Base-by-base conservation (phyloP, 2,113 vertebrate species). In the Peromyscus leucopus region DNA sequence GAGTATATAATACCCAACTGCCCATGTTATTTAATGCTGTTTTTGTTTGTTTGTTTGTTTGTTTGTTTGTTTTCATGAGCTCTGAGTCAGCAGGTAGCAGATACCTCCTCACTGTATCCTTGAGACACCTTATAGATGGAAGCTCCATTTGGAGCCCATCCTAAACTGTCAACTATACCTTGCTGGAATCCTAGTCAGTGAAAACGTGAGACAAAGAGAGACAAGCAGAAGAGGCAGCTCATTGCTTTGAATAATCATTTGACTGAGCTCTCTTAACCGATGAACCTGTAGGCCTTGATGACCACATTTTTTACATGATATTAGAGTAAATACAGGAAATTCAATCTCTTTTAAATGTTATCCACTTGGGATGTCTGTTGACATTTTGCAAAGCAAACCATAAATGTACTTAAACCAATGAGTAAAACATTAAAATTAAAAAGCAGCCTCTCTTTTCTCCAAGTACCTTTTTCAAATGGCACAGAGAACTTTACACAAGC, bases 351-450 rank as follows among this genome's bases (percentile, higher is more conserved):
- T 89, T 22, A 96, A 96, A 97, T 95, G 46, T 96, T 98, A 97
- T 86, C 97, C 97, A 94, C 89, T 97, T 93, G 94, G 92, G 95
- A 97, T 92, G 39, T 76, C 79, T 96, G 51, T 98, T 98, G 79
- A 89, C 93, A 97, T 98, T 98, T 96, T 94, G 95, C 90, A 98
- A 98, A 97, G 75, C 93, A 98, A 98, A 98, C 63, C 28, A 92
- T 75, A 97, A 65, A 88, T 94, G 10, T 97, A 83, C 94, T 98
- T 97, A 97, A 97, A 94, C 67, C 61, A 16, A 94, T 85, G 94
- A 98, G 95, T 96, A 97, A 98, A 98, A 98, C 57, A 97, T 94
- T 98, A 97, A 97, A 98, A 98, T 97, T 98, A 98, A 98, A 98
- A 98, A 89, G 1, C 90, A 96, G 69, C 12, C 72, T 65, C 78